Conservation (phyloP, 2,797 vertebrate species). For the Rachycentron canadum region DNA sequence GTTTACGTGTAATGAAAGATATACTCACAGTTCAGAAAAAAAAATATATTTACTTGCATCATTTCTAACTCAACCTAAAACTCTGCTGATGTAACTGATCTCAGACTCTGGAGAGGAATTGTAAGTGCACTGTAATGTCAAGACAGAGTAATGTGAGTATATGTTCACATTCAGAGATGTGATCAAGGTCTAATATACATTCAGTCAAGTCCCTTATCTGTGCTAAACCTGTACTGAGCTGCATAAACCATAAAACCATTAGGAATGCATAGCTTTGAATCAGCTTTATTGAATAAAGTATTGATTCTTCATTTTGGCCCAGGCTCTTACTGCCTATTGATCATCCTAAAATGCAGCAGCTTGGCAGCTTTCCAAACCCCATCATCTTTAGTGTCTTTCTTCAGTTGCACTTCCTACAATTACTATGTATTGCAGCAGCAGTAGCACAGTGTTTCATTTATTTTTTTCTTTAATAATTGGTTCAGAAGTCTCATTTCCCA, state of each 20-base stretch:
- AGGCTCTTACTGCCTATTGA: slow-evolving; percentile 25
- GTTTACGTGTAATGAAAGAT: too few relatives aligned
- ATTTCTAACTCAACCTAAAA: too few relatives aligned
- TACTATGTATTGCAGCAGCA: slow-evolving; percentile 3
- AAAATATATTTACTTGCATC: background rate
- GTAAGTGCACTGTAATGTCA: background rate
- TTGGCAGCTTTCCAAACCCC: slow-evolving; percentile 34
- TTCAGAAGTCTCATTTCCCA: too few relatives aligned
- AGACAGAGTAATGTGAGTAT: background rate
- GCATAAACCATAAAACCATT: slow-evolving; percentile 19
- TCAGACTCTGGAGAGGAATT: too few relatives aligned
- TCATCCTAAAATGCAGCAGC: slow-evolving; percentile 43
- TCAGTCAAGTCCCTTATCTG: background rate
- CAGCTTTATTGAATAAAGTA: slow-evolving; percentile 40
- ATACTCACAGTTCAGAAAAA: background rate
- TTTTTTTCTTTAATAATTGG: background rate
- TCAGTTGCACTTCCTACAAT: slow-evolving; percentile 10
- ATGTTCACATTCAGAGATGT: too few relatives aligned
- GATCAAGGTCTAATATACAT: background rate
- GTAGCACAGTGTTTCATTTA: slow-evolving; percentile 1
- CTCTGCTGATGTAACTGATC: too few relatives aligned
- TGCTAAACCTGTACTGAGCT: background rate
- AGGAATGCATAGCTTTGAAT: slow-evolving; percentile 25
- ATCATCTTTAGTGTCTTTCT: slow-evolving; percentile 24
- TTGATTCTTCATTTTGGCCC: slow-evolving; percentile 39